A percentile compares a stretch with the other conserved stretches of the same genome.
Evolutionary conservation across 1,140 invertebrate species (phyloP).

Genomic region (Augochlora pura): DNA sequence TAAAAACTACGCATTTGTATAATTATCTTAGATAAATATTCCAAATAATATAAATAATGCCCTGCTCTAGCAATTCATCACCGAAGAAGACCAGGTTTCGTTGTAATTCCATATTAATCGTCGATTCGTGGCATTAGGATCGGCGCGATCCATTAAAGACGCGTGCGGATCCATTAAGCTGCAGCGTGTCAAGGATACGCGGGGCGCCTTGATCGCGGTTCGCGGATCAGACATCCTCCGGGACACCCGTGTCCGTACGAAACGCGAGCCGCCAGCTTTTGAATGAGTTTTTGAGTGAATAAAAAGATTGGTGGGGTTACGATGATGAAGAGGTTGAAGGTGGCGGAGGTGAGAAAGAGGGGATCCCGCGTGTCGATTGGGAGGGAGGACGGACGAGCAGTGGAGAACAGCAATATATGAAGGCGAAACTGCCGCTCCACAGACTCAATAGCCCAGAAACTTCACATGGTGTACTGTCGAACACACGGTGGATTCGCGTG

Average conservation of each 20-base stretch:
- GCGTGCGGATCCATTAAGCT: constrained; percentile 2
- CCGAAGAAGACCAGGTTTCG: not conserved
- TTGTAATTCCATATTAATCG: not conserved
- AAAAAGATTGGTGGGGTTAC: constrained; percentile 43
- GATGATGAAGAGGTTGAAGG: constrained; percentile 39
- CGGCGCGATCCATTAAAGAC: not conserved
- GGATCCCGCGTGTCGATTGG: constrained; percentile 38
- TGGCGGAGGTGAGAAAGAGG: constrained; percentile 56
- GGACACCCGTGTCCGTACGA: constrained; percentile 1
- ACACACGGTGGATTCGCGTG: constrained; percentile 2
- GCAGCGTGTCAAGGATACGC: constrained; percentile 35
- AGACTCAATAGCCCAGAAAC: constrained; percentile 76
- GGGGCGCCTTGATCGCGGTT: not conserved
- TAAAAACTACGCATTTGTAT: too few relatives aligned
- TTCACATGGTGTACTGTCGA: constrained; percentile 61
- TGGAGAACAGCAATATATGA: constrained; percentile 76
- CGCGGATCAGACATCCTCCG: not conserved
- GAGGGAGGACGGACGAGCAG: constrained; percentile 63
- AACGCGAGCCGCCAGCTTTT: constrained; percentile 17
- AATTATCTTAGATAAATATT: too few relatives aligned
- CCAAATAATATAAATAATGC: too few relatives aligned
- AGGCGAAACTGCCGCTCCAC: constrained; percentile 75
- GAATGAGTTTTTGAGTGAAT: constrained; percentile 44
- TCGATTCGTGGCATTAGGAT: not conserved
- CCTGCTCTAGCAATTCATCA: not conserved